Evolutionary conservation across 2,888 invertebrate species (phyloP).

Genomic region (Rhagophthalmus giganteus): DNA sequence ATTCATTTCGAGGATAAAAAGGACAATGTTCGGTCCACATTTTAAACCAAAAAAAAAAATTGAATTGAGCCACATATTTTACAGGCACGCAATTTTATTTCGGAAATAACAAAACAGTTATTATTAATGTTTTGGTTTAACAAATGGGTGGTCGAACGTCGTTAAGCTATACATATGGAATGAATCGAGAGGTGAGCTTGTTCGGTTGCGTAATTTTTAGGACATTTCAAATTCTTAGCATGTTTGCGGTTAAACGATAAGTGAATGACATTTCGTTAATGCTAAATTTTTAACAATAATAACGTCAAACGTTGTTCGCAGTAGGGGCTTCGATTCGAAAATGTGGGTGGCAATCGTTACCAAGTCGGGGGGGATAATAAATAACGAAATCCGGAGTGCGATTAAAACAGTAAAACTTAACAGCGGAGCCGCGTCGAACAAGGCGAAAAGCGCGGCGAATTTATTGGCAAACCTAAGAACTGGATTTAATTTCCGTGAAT

Average conservation of each 20-base stretch:
- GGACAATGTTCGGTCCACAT: too few species aligned
- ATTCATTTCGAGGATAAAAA: too few species aligned
- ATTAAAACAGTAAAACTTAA: constrained; percentile 3
- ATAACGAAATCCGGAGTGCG: neutral
- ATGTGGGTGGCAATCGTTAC: constrained; percentile 15
- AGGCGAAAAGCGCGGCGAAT: constrained; percentile 1
- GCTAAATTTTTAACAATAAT: constrained; percentile 7
- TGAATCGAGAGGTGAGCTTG: constrained; percentile 2
- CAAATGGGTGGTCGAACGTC: constrained; percentile 10
- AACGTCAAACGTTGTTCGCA: neutral
- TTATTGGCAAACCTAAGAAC: constrained; percentile 12
- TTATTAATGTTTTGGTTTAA: too few species aligned
- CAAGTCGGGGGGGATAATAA: neutral
- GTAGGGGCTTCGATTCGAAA: constrained; percentile 9
- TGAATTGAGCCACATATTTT: too few species aligned
- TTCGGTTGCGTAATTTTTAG: constrained; percentile 18
- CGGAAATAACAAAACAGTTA: too few species aligned
- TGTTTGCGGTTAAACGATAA: constrained; percentile 19
- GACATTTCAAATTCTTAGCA: constrained; percentile 13
- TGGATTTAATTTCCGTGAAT: constrained; percentile 31
- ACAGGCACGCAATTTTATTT: too few species aligned
- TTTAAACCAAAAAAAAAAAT: too few species aligned
- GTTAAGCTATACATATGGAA: neutral
- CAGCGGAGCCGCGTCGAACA: neutral
- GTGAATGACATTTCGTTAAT: constrained; percentile 21